Evolutionary conservation across 2,888 invertebrate species (phyloP).

Genomic region (Altica lythri): DNA sequence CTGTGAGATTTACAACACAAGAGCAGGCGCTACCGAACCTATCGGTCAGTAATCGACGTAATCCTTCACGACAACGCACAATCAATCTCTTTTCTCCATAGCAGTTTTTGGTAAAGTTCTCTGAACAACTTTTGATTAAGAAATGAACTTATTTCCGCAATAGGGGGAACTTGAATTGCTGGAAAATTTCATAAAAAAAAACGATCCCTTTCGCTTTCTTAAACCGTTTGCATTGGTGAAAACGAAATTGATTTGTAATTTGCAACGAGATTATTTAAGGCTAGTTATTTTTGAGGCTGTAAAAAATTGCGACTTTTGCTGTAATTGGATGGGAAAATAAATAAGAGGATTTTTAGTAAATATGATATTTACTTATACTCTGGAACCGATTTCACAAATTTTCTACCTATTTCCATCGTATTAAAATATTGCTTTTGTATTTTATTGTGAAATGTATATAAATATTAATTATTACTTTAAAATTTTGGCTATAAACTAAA

Average conservation of each 20-base stretch:
- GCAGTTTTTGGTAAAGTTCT: constrained; percentile 11
- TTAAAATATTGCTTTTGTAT: too few species aligned
- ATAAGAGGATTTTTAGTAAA: too few species aligned
- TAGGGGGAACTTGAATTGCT: constrained; percentile 12
- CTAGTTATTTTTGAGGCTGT: constrained; percentile 12
- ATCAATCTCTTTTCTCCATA: constrained; percentile 19
- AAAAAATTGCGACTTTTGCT: too few species aligned
- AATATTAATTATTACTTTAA: too few species aligned
- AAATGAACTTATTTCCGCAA: constrained; percentile 18
- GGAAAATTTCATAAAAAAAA: constrained; percentile 17
- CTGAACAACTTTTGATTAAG: constrained; percentile 16
- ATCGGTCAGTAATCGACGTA: constrained; percentile 13
- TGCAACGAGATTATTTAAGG: neutral
- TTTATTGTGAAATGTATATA: too few species aligned
- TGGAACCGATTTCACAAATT: too few species aligned
- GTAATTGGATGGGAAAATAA: too few species aligned
- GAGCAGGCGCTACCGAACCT: constrained; percentile 2
- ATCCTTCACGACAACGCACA: constrained; percentile 13
- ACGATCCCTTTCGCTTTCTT: neutral
- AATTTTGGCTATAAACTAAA: too few species aligned
- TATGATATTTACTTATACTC: too few species aligned
- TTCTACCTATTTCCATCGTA: too few species aligned
- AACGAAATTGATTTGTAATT: constrained; percentile 18
- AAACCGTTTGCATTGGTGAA: neutral
- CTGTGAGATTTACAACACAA: neutral